These are phyloP conservation scores for Paratilapia polleni DNA, from an alignment of 2,113 vertebrate genomes.

Conservation along the genomic window DNA sequence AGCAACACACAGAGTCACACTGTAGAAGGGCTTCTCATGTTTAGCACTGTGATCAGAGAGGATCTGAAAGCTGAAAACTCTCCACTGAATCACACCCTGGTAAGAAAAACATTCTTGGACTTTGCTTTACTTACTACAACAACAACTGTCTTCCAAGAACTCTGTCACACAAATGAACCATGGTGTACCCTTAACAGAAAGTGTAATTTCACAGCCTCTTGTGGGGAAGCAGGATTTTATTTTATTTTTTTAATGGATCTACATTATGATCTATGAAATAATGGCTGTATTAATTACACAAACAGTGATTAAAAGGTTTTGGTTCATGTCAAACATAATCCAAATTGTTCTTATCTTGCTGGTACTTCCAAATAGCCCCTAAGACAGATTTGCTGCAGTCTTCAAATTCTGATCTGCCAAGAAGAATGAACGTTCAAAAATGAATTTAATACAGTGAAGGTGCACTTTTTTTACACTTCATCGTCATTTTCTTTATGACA, in stretches of 20 bases:
- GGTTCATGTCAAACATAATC: background rate
- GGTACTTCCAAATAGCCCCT: background rate
- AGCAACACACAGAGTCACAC: constrained; percentile 16
- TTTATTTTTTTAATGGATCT: background rate
- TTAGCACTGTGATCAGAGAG: constrained; percentile 19
- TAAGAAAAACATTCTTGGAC: background rate
- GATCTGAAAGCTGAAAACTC: constrained; percentile 24
- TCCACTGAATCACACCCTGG: constrained; percentile 21
- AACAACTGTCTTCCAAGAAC: background rate
- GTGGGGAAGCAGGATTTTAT: background rate
- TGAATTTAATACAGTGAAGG: background rate
- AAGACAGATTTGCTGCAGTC: background rate
- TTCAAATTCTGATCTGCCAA: background rate
- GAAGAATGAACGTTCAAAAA: background rate
- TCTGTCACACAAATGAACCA: background rate
- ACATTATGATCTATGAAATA: constrained; percentile 1
- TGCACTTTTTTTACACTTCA: background rate
- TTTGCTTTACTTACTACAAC: background rate
- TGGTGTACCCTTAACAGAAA: too few species aligned
- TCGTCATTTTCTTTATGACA: background rate
- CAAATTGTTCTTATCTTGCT: background rate
- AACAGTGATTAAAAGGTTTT: constrained; percentile 7
- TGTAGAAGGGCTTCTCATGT: constrained; percentile 2
- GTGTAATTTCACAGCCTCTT: background rate
- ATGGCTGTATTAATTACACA: background rate